Base-by-base conservation (phyloP, 2,888 invertebrate genomes). In the Xanthorhoe spadicearia region DNA sequence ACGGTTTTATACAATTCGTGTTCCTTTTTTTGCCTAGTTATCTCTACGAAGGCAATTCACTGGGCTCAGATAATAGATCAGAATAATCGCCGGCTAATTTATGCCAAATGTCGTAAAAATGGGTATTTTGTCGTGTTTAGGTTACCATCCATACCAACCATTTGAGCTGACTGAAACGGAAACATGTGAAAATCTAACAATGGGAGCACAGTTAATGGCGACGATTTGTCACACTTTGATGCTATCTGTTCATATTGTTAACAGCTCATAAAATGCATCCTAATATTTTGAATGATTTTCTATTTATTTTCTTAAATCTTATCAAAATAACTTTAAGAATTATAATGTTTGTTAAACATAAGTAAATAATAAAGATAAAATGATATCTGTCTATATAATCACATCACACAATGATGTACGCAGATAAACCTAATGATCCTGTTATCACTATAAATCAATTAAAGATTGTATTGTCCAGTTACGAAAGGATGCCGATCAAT, bases 401-500 rank as follows among this genome's bases (percentile, higher is more conserved):
- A 0, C 13, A 10, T 13, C 13, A 13, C 23, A 54, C 18, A n/a
- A 50, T 58, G 38, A 18, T 10, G 32, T 10, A 19, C 17, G 38
- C 48, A 8, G 48, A 48, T 48, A 48, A 48, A 48, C 17, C 15
- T 23, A 23, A n/a, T 13, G 4, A 50, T 35, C 7, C 32, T 57
- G 49, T 28, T 57, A 57, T 57, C 57, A 19, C 19, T 18, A 19
- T 10, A 38, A 43, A 38, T 55, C 54, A 43, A 18, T 55, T 43
- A 43, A 55, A 53, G 46, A 56, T 48, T 48, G 19, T 56, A 15
- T 48, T 10, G 54, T 18, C 43, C 18, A 46, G 10, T 56, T 56
- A 23, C 56, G 43, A 46, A 43, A 56, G 56, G 35, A 15, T 56
- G 23, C 7, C 56, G 46, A 48, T 23, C 46, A 23, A 56, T 56